These are phyloP conservation scores for Mythimna ferrago DNA, from an alignment of 2,888 invertebrate species.

Conservation along the genomic window DNA sequence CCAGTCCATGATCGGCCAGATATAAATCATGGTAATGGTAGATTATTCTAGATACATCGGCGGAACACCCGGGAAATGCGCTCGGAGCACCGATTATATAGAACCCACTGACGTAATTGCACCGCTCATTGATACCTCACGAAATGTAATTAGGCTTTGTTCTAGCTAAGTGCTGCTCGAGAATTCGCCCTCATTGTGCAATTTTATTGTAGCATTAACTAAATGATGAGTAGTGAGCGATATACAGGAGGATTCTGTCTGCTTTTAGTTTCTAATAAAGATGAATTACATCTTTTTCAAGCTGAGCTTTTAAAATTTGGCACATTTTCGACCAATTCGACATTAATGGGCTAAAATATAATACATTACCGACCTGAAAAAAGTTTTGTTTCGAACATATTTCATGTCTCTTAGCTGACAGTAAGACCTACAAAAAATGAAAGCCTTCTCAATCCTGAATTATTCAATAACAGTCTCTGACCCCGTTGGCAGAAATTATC, in stretches of 20 bases:
- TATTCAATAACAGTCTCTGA: slow-evolving; percentile 42
- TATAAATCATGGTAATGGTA: slow-evolving; percentile 90
- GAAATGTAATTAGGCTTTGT: slow-evolving; percentile 88
- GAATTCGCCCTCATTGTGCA: slow-evolving; percentile 79
- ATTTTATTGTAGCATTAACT: slow-evolving; percentile 81
- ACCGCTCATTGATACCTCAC: slow-evolving; percentile 88
- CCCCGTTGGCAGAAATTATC: slow-evolving; percentile 27
- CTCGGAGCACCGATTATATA: slow-evolving; percentile 84
- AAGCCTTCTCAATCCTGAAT: slow-evolving; percentile 35
- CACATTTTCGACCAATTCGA: neutral
- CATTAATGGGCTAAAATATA: neutral
- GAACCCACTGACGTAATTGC: slow-evolving; percentile 86
- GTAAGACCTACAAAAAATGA: slow-evolving; percentile 14
- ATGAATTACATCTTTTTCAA: neutral
- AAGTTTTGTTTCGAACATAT: neutral
- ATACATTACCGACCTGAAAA: neutral
- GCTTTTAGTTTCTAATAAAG: slow-evolving; percentile 17
- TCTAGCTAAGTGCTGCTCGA: slow-evolving; percentile 80
- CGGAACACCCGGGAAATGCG: slow-evolving; percentile 87
- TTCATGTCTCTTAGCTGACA: neutral
- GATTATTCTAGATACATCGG: slow-evolving; percentile 87
- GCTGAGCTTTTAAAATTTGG: neutral
- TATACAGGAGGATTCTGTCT: slow-evolving; percentile 24
- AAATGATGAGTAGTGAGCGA: slow-evolving; percentile 74
- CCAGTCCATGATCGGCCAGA: slow-evolving; percentile 84